A percentile compares a stretch with the other conserved stretches of the same genome.
phyloP scores from a whole-genome alignment of 2,113 vertebrate genomes.

The Eudyptes chrysolophus region DNA sequence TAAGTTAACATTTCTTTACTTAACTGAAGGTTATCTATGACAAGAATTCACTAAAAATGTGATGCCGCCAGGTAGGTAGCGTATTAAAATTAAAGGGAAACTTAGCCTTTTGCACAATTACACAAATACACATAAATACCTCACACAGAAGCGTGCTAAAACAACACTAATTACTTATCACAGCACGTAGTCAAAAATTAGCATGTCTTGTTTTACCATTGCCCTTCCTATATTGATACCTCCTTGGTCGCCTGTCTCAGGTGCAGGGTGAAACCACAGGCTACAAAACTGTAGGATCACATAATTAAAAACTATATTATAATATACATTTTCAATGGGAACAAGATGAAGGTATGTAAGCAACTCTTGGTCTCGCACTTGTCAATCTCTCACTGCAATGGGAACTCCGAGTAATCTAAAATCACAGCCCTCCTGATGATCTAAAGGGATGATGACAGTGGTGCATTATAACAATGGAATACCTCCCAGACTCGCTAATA shows the following conservation, averaged over 20 bases:
- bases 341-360: background rate
- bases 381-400: background rate
- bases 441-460: background rate
- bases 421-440: background rate
- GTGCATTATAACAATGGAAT: background rate
- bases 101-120: background rate
- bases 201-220: background rate
- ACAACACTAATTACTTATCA: background rate
- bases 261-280: background rate
- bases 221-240: background rate
- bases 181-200: background rate
- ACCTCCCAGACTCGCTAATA: background rate
- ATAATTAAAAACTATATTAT: background rate
- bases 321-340: background rate
- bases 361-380: background rate
- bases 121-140: background rate
- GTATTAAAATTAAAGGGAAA: background rate
- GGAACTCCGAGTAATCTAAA: background rate
- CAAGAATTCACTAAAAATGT: slow-evolving; percentile 28
- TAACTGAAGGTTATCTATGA: slow-evolving; percentile 32
- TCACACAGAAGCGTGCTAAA: background rate
- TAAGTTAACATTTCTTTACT: slow-evolving; percentile 26
- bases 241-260: rapidly evolving
- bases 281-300: background rate
- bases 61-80: background rate